phyloP scores from a whole-genome alignment of 2,888 invertebrate species.

The Tupiocoris notatus region DNA sequence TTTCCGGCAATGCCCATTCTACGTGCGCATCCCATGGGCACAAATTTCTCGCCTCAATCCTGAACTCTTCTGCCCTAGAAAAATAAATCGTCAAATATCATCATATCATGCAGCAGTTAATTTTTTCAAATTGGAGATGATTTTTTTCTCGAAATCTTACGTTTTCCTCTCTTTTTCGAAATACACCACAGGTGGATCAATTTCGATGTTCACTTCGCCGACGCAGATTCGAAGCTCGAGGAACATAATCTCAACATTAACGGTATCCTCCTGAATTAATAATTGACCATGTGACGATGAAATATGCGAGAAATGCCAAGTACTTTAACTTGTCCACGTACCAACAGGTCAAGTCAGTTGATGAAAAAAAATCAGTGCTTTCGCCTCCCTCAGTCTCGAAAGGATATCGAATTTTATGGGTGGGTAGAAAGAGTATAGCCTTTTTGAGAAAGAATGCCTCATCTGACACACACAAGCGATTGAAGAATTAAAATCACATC shows the following conservation, averaged over 20 bases:
- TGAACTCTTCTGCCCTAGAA: not conserved
- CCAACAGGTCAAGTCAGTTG: too few relatives aligned
- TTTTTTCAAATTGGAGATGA: not conserved
- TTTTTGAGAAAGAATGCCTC: not conserved
- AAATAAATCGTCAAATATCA: too few relatives aligned
- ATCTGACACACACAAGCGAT: not conserved
- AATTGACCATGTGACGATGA: too few relatives aligned
- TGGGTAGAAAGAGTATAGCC: too few relatives aligned
- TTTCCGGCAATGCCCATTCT: not conserved
- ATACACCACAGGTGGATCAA: constrained; percentile 9
- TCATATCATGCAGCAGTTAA: not conserved
- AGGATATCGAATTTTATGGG: too few relatives aligned
- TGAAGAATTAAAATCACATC: not conserved
- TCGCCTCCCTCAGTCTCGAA: too few relatives aligned
- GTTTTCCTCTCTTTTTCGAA: not conserved
- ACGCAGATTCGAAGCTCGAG: constrained; percentile 20
- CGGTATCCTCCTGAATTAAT: not conserved
- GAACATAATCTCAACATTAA: constrained; percentile 3
- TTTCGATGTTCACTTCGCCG: not conserved
- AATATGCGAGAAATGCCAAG: too few relatives aligned
- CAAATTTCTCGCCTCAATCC: not conserved
- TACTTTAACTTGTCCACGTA: too few relatives aligned
- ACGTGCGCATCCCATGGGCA: constrained; percentile 13
- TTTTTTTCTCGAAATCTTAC: not conserved
- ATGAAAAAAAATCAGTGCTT: too few relatives aligned